phyloP scores from a whole-genome alignment of 2,113 vertebrate species.

The Gavialis gangeticus region DNA sequence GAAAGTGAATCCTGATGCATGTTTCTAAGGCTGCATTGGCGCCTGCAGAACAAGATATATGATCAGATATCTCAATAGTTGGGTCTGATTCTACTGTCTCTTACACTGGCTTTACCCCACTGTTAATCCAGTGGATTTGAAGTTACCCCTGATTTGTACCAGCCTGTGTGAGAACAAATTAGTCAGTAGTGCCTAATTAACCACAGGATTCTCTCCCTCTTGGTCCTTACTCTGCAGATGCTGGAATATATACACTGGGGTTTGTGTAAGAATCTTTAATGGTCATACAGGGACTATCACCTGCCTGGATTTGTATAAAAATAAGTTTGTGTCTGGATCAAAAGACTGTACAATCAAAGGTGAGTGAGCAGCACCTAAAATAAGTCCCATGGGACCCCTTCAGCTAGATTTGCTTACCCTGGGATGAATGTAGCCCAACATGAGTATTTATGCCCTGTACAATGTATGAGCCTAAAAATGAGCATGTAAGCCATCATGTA shows the following conservation, averaged over 20 bases:
- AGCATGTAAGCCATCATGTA: fast-evolving
- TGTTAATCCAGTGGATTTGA: neutral
- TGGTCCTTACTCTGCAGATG: constrained; percentile 75
- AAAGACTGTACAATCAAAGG: constrained; percentile 89
- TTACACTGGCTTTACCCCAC: neutral
- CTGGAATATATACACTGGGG: constrained; percentile 85
- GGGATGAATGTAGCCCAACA: neutral
- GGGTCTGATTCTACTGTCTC: neutral
- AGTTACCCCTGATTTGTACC: neutral
- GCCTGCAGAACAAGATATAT: fast-evolving
- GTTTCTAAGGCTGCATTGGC: neutral
- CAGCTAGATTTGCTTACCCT: neutral
- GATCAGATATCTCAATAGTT: neutral
- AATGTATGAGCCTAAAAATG: fast-evolving
- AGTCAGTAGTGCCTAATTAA: neutral
- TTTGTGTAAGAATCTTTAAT: constrained; percentile 77
- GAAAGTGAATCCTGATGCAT: fast-evolving
- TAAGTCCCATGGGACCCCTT: no score
- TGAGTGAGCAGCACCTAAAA: constrained; percentile 48
- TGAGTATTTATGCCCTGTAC: neutral
- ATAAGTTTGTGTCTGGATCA: constrained; percentile 86
- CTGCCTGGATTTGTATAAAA: constrained; percentile 83
- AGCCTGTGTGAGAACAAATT: neutral
- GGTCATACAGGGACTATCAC: constrained; percentile 85
- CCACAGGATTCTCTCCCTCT: neutral